phyloP scores from a whole-genome alignment of 1,140 invertebrate genomes.

The Microplitis mediator region DNA sequence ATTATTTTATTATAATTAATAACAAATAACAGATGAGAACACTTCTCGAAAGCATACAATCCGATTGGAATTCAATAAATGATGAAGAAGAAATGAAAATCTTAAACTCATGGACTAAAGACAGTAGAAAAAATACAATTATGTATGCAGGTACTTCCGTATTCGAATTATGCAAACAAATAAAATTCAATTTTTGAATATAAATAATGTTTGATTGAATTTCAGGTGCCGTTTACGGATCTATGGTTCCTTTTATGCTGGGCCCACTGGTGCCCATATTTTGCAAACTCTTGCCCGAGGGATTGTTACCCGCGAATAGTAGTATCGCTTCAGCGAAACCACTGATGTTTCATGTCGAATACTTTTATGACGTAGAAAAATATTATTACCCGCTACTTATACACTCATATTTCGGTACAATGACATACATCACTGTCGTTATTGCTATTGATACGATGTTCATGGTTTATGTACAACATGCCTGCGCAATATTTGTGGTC shows the following conservation, averaged over 20 bases:
- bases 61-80: constrained; percentile 34
- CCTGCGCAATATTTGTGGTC: constrained; percentile 40
- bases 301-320: constrained; percentile 3
- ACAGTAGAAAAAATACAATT: constrained; percentile 33
- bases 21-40: constrained; percentile 34
- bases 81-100: constrained; percentile 32
- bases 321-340: constrained; percentile 23
- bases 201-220: neutral
- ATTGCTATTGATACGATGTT: constrained; percentile 40
- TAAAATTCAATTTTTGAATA: neutral
- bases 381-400: constrained; percentile 39
- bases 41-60: constrained; percentile 27
- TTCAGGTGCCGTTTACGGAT: constrained; percentile 37
- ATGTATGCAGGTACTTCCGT: constrained; percentile 35
- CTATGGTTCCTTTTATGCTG: constrained; percentile 39
- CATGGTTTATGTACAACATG: constrained; percentile 35
- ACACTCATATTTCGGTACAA: constrained; percentile 41
- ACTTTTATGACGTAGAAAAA: constrained; percentile 37
- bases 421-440: constrained; percentile 34
- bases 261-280: constrained; percentile 33
- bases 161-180: neutral
- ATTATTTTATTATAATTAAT: neutral
- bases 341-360: constrained; percentile 39
- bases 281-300: constrained; percentile 17
- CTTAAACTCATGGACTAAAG: constrained; percentile 28